Percentiles rank a stretch among this genome's conserved stretches.
phyloP scores from a whole-genome alignment of 2,888 invertebrate species.

The Coenonympha arcania region DNA sequence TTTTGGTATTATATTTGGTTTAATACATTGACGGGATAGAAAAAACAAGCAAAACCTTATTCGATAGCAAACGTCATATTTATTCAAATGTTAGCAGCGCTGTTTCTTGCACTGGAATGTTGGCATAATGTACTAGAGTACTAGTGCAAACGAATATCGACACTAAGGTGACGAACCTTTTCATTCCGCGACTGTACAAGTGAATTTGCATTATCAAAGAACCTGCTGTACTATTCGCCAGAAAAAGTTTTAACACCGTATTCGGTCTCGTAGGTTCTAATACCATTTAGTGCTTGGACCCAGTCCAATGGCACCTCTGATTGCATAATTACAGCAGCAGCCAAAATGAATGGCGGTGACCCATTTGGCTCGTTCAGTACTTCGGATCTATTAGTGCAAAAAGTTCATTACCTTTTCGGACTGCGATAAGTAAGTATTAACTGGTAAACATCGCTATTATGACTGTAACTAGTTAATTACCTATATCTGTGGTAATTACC shows the following conservation, averaged over 20 bases:
- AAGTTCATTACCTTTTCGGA: not conserved
- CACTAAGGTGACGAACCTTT: too few species aligned
- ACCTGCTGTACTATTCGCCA: not conserved
- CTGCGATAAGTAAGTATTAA: not conserved
- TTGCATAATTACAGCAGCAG: constrained; percentile 26
- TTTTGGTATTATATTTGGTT: too few species aligned
- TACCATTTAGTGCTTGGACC: constrained; percentile 20
- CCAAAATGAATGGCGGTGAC: constrained; percentile 20
- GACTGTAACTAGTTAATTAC: too few species aligned
- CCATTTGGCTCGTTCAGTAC: constrained; percentile 6
- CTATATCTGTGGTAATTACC: too few species aligned
- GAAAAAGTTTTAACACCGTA: not conserved
- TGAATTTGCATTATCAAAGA: not conserved
- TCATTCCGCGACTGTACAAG: not conserved
- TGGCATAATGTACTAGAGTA: too few species aligned
- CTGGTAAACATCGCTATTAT: too few species aligned
- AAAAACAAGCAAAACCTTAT: too few species aligned
- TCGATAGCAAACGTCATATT: too few species aligned
- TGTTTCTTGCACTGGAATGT: too few species aligned
- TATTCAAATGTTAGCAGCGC: too few species aligned
- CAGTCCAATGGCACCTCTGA: constrained; percentile 27
- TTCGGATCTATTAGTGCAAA: constrained; percentile 4
- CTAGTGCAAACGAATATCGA: too few species aligned
- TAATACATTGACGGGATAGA: too few species aligned
- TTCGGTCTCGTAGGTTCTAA: constrained; percentile 13